A percentile compares a stretch with the other conserved stretches of the same genome.
These are phyloP conservation scores for Coptodon rendalli DNA, from an alignment of 2,113 vertebrate genomes.

Conservation along the genomic window DNA sequence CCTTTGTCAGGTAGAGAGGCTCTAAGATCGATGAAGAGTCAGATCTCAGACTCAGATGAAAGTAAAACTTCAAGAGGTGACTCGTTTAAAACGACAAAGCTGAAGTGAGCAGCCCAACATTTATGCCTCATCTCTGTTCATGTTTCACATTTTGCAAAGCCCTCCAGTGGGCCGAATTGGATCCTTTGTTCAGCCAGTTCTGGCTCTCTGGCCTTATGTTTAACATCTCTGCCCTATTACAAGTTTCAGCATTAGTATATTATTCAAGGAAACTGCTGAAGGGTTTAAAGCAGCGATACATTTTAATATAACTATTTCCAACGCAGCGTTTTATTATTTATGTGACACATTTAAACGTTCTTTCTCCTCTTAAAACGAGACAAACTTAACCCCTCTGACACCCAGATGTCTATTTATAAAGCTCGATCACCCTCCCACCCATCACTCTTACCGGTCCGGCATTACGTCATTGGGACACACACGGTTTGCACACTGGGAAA, in stretches of 20 bases:
- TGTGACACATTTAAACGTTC: neutral
- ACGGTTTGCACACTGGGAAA: neutral
- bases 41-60: neutral
- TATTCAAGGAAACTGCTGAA: neutral
- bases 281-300: neutral
- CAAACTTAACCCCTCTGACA: neutral
- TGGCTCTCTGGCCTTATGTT: neutral
- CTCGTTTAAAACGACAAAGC: neutral
- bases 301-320: neutral
- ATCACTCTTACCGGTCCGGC: neutral
- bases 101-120: neutral
- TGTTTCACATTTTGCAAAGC: neutral
- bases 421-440: neutral
- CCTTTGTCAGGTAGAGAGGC: neutral
- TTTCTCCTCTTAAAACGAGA: neutral
- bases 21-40: neutral
- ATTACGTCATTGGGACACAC: constrained; percentile 49
- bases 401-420: neutral
- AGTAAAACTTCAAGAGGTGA: neutral
- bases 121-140: neutral
- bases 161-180: accelerated
- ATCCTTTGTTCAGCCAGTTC: neutral
- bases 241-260: neutral
- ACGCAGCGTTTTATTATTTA: neutral
- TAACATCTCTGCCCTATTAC: neutral